Evolutionary conservation across 2,888 invertebrate species (phyloP).

Genomic region (Scrobipalpa costella): DNA sequence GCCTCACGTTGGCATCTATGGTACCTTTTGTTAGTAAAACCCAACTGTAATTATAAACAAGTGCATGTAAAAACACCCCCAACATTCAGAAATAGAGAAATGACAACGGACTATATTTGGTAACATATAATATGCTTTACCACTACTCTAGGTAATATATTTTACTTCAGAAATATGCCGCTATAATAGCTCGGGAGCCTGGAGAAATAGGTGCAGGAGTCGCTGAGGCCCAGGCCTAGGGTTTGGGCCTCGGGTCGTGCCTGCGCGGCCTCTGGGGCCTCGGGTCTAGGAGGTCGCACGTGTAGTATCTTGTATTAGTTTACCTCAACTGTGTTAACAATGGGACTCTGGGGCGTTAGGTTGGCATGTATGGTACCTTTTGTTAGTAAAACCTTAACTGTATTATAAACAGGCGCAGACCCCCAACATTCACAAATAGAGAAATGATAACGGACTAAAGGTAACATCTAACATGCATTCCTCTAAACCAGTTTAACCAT

Average conservation of each 20-base stretch:
- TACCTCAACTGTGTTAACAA: too few species aligned
- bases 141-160: conserved; percentile 5
- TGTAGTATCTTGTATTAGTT: conserved; percentile 66
- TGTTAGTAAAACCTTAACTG: too few species aligned
- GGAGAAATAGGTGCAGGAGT: conserved; percentile 66
- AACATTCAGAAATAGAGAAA: too few species aligned
- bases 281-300: conserved; percentile 75
- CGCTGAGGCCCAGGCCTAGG: conserved; percentile 61
- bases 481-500: too few species aligned
- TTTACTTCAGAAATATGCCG: conserved; percentile 65
- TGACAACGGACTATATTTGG: too few species aligned
- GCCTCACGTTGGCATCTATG: conserved; percentile 70
- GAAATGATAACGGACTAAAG: not conserved
- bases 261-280: conserved; percentile 51
- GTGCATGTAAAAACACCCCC: too few species aligned
- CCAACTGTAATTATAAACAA: too few species aligned
- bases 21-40: conserved; percentile 57
- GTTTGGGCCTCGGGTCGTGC: conserved; percentile 61
- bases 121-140: not conserved
- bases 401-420: not conserved
- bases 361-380: conserved; percentile 77
- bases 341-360: conserved; percentile 58
- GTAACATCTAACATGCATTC: not conserved
- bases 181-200: conserved; percentile 68
- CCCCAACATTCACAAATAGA: not conserved